These are phyloP conservation scores for Elaphurus davidianus DNA, from an alignment of 2,113 vertebrate species.

Conservation along the genomic window DNA sequence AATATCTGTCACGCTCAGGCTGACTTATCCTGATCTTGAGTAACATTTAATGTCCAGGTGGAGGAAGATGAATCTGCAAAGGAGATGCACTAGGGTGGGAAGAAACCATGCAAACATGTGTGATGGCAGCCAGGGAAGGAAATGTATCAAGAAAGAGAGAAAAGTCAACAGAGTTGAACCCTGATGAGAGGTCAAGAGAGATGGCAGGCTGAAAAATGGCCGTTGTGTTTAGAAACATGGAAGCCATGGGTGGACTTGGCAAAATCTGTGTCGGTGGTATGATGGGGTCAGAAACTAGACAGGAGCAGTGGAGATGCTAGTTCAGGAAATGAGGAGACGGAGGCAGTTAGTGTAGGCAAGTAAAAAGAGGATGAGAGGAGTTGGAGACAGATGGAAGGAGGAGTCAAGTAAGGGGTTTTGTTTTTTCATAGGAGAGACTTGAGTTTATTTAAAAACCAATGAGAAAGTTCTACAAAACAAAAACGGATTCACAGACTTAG, in stretches of 20 bases:
- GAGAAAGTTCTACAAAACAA: not conserved
- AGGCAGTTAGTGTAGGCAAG: not conserved
- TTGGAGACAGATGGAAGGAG: not conserved
- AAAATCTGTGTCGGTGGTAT: not conserved
- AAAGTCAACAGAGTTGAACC: not conserved
- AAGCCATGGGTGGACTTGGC: not conserved
- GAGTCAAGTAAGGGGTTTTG: not conserved
- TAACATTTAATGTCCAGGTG: not conserved
- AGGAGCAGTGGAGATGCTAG: not conserved
- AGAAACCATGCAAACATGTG: not conserved
- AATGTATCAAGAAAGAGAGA: not conserved
- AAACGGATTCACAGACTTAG: not conserved
- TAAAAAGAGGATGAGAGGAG: not conserved
- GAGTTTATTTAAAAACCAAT: not conserved
- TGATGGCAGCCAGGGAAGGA: not conserved
- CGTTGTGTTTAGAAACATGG: not conserved
- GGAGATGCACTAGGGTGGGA: not conserved
- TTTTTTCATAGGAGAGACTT: not conserved
- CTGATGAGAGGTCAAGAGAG: not conserved
- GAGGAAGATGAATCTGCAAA: not conserved
- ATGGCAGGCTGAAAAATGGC: not conserved
- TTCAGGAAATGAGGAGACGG: not conserved
- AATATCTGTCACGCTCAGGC: not conserved
- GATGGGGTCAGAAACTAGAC: not conserved
- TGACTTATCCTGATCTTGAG: not conserved